Evolutionary conservation across 2,888 invertebrate species (phyloP).

Genomic region (Stictocephala bisonia): DNA sequence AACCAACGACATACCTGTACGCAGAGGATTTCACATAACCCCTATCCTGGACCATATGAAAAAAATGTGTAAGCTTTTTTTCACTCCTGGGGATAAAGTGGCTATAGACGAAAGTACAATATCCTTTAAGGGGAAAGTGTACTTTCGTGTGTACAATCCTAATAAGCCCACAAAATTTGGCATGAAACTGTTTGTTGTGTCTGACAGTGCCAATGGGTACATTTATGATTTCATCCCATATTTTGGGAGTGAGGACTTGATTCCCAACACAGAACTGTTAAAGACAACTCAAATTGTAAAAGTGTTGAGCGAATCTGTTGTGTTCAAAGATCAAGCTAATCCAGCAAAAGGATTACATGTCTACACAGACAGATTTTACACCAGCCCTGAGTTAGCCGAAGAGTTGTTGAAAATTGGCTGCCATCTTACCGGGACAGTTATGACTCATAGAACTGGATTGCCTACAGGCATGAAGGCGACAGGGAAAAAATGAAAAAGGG

Average conservation of each 20-base stretch:
- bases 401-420: neutral
- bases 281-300: conserved; percentile 16
- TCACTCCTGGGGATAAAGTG: neutral
- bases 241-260: neutral
- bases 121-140: conserved; percentile 5
- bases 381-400: conserved; percentile 4
- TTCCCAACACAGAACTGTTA: neutral
- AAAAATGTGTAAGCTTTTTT: conserved; percentile 12
- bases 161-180: conserved; percentile 23
- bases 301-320: neutral
- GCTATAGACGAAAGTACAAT: conserved; percentile 22
- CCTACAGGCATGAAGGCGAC: neutral
- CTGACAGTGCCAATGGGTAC: conserved; percentile 6
- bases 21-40: neutral
- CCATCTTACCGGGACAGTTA: conserved; percentile 10
- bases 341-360: neutral
- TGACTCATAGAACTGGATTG: neutral
- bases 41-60: neutral
- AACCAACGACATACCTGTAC: neutral
- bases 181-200: neutral
- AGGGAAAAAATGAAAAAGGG: conserved; percentile 13
- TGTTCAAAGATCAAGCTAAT: neutral
- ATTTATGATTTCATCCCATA: conserved; percentile 22
- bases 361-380: conserved; percentile 9
- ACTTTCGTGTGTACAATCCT: conserved; percentile 19